These are phyloP conservation scores for Micromesistius poutassou DNA, from an alignment of 2,797 vertebrate species.

Conservation along the genomic window DNA sequence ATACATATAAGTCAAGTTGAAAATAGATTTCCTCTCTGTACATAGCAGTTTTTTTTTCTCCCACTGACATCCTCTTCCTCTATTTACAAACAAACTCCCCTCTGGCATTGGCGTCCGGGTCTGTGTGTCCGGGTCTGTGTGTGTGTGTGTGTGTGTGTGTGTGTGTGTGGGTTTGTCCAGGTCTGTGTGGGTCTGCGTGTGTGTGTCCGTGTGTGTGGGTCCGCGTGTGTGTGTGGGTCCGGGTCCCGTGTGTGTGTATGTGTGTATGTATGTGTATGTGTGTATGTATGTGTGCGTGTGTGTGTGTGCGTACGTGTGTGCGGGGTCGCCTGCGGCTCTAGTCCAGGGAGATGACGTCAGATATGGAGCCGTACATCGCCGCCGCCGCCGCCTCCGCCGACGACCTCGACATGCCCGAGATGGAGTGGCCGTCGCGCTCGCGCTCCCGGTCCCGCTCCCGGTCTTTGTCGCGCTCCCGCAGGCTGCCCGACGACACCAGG, in stretches of 20 bases:
- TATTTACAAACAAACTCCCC: slow-evolving; percentile 78
- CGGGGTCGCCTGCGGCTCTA: slow-evolving; percentile 64
- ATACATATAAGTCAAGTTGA: slow-evolving; percentile 99
- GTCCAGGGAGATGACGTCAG: slow-evolving; percentile 98
- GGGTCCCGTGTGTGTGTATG: too few relatives aligned
- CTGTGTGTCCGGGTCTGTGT: too few relatives aligned
- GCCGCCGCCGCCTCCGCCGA: slow-evolving; percentile 79
- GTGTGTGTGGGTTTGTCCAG: too few relatives aligned
- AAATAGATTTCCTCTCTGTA: slow-evolving; percentile 99
- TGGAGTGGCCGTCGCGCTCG: slow-evolving; percentile 80
- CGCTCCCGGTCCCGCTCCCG: slow-evolving; percentile 73
- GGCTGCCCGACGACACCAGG: slow-evolving; percentile 92
- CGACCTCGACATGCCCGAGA: slow-evolving; percentile 78
- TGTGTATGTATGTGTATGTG: too few relatives aligned
- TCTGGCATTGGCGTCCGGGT: slow-evolving; percentile 13
- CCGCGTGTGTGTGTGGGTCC: too few relatives aligned
- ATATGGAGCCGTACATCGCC: slow-evolving; percentile 94
- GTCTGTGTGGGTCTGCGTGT: too few relatives aligned
- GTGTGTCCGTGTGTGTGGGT: too few relatives aligned
- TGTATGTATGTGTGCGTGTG: too few relatives aligned
- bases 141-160: too few relatives aligned
- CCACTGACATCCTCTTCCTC: slow-evolving; percentile 60
- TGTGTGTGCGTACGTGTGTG: not conserved
- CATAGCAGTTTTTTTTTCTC: slow-evolving; percentile 85
- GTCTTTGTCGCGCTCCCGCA: slow-evolving; percentile 69